phyloP scores from a whole-genome alignment of 2,888 invertebrate genomes.

The Schrankia costaestrigalis region DNA sequence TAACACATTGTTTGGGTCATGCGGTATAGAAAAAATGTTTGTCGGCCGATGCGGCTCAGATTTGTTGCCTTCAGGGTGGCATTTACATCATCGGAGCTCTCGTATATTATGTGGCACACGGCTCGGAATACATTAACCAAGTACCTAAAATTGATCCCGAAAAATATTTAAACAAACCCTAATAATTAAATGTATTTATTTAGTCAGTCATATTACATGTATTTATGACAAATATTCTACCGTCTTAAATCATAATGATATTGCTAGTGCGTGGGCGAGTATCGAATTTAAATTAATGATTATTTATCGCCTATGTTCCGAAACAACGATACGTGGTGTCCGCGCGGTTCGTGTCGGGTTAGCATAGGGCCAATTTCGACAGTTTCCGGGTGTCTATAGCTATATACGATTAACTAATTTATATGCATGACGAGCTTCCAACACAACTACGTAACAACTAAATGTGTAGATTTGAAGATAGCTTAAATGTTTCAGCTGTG shows the following conservation, averaged over 20 bases:
- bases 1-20: slow-evolving; percentile 73
- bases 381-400: slow-evolving; percentile 58
- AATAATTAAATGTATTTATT: slow-evolving; percentile 25
- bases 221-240: slow-evolving; percentile 37
- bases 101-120: slow-evolving; percentile 56
- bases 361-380: slow-evolving; percentile 55
- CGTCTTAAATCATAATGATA: slow-evolving; percentile 56
- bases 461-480: slow-evolving; percentile 35
- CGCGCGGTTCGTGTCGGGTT: slow-evolving; percentile 33
- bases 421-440: slow-evolving; percentile 47
- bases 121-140: slow-evolving; percentile 44
- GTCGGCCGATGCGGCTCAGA: slow-evolving; percentile 62
- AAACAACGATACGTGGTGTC: slow-evolving; percentile 52
- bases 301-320: slow-evolving; percentile 63
- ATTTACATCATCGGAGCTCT: slow-evolving; percentile 59
- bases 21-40: slow-evolving; percentile 67
- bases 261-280: slow-evolving; percentile 59
- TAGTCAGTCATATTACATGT: slow-evolving; percentile 23
- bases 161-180: slow-evolving; percentile 19
- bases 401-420: slow-evolving; percentile 41
- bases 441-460: slow-evolving; percentile 43
- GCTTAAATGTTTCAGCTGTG: no score
- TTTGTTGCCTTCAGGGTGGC: slow-evolving; percentile 76
- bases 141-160: slow-evolving; percentile 36
- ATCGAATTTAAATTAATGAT: slow-evolving; percentile 70